Conservation (phyloP, 2,797 vertebrate species). For the Ctenopoma kingsleyae region DNA sequence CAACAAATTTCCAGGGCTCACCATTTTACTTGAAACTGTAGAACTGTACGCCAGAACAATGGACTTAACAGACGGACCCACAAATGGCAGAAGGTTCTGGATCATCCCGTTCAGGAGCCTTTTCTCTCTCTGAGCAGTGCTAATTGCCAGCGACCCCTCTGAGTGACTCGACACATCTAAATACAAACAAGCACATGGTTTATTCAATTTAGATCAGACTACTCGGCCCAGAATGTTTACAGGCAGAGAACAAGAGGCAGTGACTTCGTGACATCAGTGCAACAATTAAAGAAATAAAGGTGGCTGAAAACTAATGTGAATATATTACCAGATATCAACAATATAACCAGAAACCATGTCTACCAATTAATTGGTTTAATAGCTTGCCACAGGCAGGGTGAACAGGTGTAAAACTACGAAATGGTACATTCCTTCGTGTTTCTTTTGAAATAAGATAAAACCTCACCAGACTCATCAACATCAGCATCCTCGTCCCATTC, state of each 20-base stretch:
- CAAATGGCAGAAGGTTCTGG: conserved; percentile 91
- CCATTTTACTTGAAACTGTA: conserved; percentile 97
- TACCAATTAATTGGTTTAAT: no score
- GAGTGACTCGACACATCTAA: conserved; percentile 85
- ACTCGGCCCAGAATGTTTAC: background rate
- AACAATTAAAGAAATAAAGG: background rate
- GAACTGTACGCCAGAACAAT: conserved; percentile 95
- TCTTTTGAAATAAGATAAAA: background rate
- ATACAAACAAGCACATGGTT: conserved; percentile 20
- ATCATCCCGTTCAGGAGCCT: conserved; percentile 92
- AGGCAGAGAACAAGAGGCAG: background rate
- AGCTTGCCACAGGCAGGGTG: background rate
- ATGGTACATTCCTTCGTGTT: background rate
- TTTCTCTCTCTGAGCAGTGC: conserved; percentile 91
- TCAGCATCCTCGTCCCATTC: conserved; percentile 98
- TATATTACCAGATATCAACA: no score
- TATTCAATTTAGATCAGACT: background rate
- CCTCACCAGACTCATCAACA: conserved; percentile 94
- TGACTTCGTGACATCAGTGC: background rate
- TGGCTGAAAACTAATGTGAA: no score
- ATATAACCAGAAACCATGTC: no score
- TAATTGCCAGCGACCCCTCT: conserved; percentile 87
- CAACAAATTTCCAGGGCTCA: conserved; percentile 54
- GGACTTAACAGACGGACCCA: conserved; percentile 92
- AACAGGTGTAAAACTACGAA: background rate